Evolutionary conservation across 2,113 vertebrate genomes (phyloP).

Genomic region (Myotis yumanensis): DNA sequence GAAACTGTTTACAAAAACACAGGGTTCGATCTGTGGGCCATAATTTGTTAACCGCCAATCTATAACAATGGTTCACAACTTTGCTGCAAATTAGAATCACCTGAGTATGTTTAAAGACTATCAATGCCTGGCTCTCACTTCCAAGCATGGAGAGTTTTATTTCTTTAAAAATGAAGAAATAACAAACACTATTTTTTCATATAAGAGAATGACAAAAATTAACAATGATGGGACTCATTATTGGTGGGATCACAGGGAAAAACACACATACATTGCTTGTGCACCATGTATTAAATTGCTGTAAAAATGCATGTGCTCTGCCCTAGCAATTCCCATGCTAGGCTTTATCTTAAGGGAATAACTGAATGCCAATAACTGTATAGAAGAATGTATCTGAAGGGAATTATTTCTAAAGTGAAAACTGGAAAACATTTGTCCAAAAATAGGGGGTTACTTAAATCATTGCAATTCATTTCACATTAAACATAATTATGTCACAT

Average conservation of each 20-base stretch:
- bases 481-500: not conserved
- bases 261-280: slow-evolving; percentile 10
- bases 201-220: not conserved
- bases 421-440: not conserved
- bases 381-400: slow-evolving; percentile 4
- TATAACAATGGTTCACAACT: not conserved
- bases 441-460: slow-evolving; percentile 1
- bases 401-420: slow-evolving; percentile 38
- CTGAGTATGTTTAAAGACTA: not conserved
- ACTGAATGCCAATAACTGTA: not conserved
- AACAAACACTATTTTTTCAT: not conserved
- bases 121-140: not conserved
- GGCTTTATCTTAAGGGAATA: not conserved
- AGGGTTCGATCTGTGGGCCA: not conserved
- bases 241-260: not conserved
- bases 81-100: not conserved
- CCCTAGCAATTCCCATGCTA: slow-evolving; percentile 6
- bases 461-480: not conserved
- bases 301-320: not conserved
- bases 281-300: not conserved
- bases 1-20: not conserved
- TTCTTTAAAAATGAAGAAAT: not conserved
- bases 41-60: not conserved
- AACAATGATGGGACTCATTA: not conserved
- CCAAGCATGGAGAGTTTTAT: not conserved